phyloP scores from a whole-genome alignment of 2,888 invertebrate genomes.

The Geophilus truncorum region DNA sequence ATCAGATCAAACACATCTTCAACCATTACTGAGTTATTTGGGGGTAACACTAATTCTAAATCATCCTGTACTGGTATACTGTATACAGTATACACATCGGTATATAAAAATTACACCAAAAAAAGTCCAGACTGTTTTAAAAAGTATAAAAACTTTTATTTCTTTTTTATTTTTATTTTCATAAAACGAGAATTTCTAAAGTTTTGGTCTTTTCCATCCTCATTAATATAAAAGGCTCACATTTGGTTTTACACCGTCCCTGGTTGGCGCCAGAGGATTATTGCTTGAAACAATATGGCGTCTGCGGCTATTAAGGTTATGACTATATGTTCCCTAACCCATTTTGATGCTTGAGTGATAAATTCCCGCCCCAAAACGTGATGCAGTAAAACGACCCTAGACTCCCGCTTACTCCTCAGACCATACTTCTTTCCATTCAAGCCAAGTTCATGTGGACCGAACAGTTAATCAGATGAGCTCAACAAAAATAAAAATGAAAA shows the following conservation, averaged over 20 bases:
- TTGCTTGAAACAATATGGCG: constrained; percentile 16
- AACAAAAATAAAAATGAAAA: background rate
- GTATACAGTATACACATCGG: too few relatives aligned
- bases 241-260: background rate
- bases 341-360: constrained; percentile 20
- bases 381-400: constrained; percentile 12
- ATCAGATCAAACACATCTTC: too few relatives aligned
- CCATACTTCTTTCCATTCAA: constrained; percentile 1
- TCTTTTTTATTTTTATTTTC: background rate
- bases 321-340: constrained; percentile 15
- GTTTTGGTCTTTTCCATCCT: background rate
- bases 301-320: constrained; percentile 11
- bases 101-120: too few relatives aligned
- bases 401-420: constrained; percentile 15
- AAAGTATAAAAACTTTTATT: too few relatives aligned
- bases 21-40: too few relatives aligned
- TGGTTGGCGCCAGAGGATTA: constrained; percentile 20
- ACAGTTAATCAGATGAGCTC: background rate
- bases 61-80: too few relatives aligned
- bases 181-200: background rate
- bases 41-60: too few relatives aligned
- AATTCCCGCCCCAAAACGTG: constrained; percentile 20
- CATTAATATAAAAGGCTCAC: constrained; percentile 13
- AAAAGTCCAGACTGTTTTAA: too few relatives aligned
- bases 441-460: background rate